Conservation (phyloP, 2,113 vertebrate genomes). For the Gavia stellata region DNA sequence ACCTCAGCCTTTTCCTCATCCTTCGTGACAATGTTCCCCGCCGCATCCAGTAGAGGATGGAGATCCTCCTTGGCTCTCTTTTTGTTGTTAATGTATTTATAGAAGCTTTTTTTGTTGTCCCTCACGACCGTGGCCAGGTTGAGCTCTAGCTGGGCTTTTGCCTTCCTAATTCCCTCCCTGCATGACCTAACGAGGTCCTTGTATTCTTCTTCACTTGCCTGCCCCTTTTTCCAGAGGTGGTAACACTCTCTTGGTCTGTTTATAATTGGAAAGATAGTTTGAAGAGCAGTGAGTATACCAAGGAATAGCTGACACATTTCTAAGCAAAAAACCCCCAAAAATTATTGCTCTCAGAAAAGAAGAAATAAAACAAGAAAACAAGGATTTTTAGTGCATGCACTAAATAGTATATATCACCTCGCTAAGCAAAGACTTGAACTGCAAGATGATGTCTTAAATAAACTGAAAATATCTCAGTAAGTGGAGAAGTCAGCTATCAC, state of each 20-base stretch:
- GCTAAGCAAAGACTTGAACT: background rate
- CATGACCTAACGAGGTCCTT: no score
- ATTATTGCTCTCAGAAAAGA: background rate
- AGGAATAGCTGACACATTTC: background rate
- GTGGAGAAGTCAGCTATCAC: background rate
- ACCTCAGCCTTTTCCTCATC: no score
- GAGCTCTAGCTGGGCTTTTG: no score
- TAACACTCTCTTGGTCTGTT: background rate
- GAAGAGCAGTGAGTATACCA: background rate
- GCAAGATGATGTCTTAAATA: background rate
- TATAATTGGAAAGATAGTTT: background rate
- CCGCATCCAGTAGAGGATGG: no score
- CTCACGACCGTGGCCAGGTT: no score
- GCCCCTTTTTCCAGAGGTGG: no score
- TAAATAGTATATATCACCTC: background rate
- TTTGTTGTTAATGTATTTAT: no score
- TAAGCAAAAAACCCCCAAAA: rapidly evolving
- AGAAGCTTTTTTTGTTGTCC: no score
- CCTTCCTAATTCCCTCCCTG: no score
- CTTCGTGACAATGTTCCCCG: no score
- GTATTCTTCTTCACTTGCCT: no score
- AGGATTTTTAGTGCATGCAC: background rate
- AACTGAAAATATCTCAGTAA: background rate
- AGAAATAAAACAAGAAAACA: background rate
- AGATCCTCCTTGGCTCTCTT: no score